Evolutionary conservation across 2,888 invertebrate species (phyloP).

Genomic region (Byasa hedistus): DNA sequence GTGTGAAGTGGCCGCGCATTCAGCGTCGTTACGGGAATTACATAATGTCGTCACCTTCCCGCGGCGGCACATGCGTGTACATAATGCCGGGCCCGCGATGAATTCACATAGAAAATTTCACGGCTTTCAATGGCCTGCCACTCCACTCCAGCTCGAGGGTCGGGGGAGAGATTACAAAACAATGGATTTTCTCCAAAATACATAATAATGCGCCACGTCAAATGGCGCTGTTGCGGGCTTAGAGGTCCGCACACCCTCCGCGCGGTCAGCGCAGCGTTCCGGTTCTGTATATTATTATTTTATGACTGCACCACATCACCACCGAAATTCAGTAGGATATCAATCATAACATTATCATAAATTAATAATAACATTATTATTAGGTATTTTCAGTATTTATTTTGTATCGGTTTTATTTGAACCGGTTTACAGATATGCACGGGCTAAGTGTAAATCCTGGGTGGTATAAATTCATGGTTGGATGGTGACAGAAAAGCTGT

Average conservation of each 20-base stretch:
- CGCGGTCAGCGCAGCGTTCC: neutral
- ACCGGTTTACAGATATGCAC: too few relatives aligned
- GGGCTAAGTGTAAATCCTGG: too few relatives aligned
- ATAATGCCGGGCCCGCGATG: constrained; percentile 47
- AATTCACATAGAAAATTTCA: constrained; percentile 53
- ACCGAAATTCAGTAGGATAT: too few relatives aligned
- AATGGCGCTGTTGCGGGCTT: constrained; percentile 68
- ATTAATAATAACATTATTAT: too few relatives aligned
- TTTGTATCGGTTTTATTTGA: too few relatives aligned
- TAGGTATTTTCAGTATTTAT: too few relatives aligned
- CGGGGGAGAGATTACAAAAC: constrained; percentile 73
- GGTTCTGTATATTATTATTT: neutral
- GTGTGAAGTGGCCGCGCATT: constrained; percentile 41
- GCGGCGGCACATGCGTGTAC: constrained; percentile 46
- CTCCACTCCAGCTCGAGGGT: constrained; percentile 54
- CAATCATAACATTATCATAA: too few relatives aligned
- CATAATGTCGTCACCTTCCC: constrained; percentile 59
- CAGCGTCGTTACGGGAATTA: constrained; percentile 60
- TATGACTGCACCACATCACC: too few relatives aligned
- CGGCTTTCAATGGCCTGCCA: constrained; percentile 57
- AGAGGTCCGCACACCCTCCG: constrained; percentile 51
- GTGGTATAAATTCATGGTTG: too few relatives aligned
- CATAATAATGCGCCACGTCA: constrained; percentile 77
- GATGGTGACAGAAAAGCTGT: too few relatives aligned
- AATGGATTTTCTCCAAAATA: constrained; percentile 78